Conservation (phyloP, 1,140 invertebrate species). For the Hycleus phaleratus region DNA sequence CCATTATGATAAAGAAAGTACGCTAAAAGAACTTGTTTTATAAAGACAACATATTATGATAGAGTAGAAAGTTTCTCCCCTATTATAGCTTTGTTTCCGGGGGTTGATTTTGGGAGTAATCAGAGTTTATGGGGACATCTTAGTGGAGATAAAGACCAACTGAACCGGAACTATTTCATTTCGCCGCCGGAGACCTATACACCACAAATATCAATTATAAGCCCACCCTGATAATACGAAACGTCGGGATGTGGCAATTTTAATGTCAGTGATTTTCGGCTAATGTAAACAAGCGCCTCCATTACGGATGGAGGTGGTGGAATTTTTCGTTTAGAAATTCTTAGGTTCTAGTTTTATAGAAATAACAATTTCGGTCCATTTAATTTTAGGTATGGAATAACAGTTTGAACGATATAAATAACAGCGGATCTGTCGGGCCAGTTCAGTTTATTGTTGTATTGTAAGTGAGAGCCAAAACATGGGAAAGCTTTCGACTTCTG, state of each 20-base stretch:
- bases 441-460: conserved; percentile 22
- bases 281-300: not conserved
- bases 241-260: conserved; percentile 7
- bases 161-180: conserved; percentile 33
- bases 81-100: conserved; percentile 13
- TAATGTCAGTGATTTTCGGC: conserved; percentile 12
- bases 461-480: conserved; percentile 19
- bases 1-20: too few species aligned
- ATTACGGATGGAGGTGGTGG: not conserved
- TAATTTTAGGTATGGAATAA: conserved; percentile 9
- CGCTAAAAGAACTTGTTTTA: too few species aligned
- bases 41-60: not conserved
- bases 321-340: too few species aligned
- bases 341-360: too few species aligned
- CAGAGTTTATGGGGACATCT: conserved; percentile 39
- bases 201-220: conserved; percentile 37
- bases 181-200: conserved; percentile 21
- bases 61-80: conserved; percentile 1
- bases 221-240: conserved; percentile 14
- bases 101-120: conserved; percentile 28
- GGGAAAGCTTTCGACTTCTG: conserved; percentile 30
- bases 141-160: conserved; percentile 35
- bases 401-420: conserved; percentile 17
- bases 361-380: conserved; percentile 12
- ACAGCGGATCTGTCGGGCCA: conserved; percentile 18